Conservation (phyloP, 2,888 invertebrate species). For the Cynaeus angustus region DNA sequence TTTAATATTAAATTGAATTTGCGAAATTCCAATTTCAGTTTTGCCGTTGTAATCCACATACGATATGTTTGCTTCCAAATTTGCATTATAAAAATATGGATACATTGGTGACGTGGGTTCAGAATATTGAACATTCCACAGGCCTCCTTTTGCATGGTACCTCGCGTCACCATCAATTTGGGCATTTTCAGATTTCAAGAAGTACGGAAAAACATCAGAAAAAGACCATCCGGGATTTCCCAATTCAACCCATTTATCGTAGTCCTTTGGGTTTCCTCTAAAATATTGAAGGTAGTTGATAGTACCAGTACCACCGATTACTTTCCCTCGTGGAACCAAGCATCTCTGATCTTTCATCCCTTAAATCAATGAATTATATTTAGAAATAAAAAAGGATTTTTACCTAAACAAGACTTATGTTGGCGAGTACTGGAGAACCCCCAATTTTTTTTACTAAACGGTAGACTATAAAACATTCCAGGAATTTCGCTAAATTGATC, state of each 20-base stretch:
- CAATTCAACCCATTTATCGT: constrained; percentile 84
- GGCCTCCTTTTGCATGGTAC: constrained; percentile 50
- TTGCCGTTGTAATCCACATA: constrained; percentile 52
- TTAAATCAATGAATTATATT: constrained; percentile 12
- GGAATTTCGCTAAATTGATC: constrained; percentile 54
- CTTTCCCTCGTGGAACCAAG: constrained; percentile 51
- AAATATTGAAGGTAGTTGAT: constrained; percentile 54
- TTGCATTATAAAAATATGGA: constrained; percentile 42
- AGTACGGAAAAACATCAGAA: constrained; percentile 74
- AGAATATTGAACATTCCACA: constrained; percentile 49
- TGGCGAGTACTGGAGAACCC: constrained; percentile 55
- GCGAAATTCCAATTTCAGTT: constrained; percentile 34
- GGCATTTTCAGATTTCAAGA: not conserved
- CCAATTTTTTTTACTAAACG: constrained; percentile 54
- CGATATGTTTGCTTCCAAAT: constrained; percentile 41
- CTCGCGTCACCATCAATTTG: constrained; percentile 44
- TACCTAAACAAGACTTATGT: constrained; percentile 53
- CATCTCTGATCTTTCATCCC: constrained; percentile 51
- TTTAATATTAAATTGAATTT: constrained; percentile 46
- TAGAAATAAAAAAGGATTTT: not conserved
- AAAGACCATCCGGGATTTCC: constrained; percentile 93
- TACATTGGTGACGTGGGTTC: constrained; percentile 27
- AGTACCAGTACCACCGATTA: constrained; percentile 52
- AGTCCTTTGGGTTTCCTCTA: constrained; percentile 76
- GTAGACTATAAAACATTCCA: constrained; percentile 35